Conservation (phyloP, 1,140 invertebrate species). For the Drosophila ogumai region DNA sequence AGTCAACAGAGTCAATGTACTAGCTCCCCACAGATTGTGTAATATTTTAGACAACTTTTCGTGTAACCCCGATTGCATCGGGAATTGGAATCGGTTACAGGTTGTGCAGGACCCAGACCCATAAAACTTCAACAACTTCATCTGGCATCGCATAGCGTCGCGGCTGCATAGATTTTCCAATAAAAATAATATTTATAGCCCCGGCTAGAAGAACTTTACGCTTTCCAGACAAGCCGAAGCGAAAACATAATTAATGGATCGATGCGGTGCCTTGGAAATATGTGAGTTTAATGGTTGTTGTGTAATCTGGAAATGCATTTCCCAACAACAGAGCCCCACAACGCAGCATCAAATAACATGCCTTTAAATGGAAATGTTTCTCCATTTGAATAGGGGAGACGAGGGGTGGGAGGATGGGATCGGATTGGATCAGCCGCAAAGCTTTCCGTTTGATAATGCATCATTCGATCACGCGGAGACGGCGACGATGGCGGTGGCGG, state of each 20-base stretch:
- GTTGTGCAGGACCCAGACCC: slow-evolving; percentile 11
- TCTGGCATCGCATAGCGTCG: not conserved
- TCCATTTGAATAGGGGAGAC: slow-evolving; percentile 5
- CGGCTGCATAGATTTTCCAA: slow-evolving; percentile 35
- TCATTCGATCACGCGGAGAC: slow-evolving; percentile 47
- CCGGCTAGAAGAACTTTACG: slow-evolving; percentile 15
- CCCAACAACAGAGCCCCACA: slow-evolving; percentile 2
- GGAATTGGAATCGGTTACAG: slow-evolving; percentile 13
- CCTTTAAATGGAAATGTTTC: slow-evolving; percentile 53
- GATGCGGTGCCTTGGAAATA: slow-evolving; percentile 48
- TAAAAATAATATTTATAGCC: slow-evolving; percentile 59
- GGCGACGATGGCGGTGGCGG: slow-evolving; percentile 19
- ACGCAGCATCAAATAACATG: slow-evolving; percentile 48
- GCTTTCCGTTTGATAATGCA: slow-evolving; percentile 48
- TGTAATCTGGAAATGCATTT: slow-evolving; percentile 58
- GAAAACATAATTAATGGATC: slow-evolving; percentile 69
- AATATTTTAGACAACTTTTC: slow-evolving; percentile 51
- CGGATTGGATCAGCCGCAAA: slow-evolving; percentile 41
- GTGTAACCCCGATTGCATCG: slow-evolving; percentile 15
- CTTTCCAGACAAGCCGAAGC: slow-evolving; percentile 42
- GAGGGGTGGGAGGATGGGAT: slow-evolving; percentile 14
- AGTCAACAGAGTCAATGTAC: slow-evolving; percentile 57
- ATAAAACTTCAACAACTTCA: slow-evolving; percentile 29
- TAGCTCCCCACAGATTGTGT: slow-evolving; percentile 38
- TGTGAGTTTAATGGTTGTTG: slow-evolving; percentile 46